phyloP scores from a whole-genome alignment of 2,888 invertebrate genomes.

The Vanessa cardui region DNA sequence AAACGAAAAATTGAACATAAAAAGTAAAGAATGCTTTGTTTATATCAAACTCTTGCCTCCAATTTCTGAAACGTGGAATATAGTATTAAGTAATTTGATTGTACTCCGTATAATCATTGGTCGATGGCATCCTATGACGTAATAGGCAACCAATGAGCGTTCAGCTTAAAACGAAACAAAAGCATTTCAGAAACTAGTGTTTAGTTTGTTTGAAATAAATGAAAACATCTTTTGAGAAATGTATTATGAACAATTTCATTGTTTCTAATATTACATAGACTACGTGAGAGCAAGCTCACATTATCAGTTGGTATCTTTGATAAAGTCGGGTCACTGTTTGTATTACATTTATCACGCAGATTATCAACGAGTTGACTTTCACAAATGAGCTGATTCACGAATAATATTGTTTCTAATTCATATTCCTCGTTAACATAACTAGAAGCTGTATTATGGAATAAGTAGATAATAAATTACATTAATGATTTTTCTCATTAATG shows the following conservation, averaged over 20 bases:
- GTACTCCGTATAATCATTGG: no score
- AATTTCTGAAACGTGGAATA: no score
- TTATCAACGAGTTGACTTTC: slow-evolving; percentile 39
- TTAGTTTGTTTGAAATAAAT: background rate
- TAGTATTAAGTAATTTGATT: no score
- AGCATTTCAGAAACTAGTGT: background rate
- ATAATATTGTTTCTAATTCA: slow-evolving; percentile 7
- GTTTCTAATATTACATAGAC: slow-evolving; percentile 24
- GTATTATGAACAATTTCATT: slow-evolving; percentile 16
- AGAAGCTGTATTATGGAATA: no score
- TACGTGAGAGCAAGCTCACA: slow-evolving; percentile 43
- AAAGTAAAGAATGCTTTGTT: no score
- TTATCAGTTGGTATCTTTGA: slow-evolving; percentile 53
- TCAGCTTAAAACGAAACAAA: no score
- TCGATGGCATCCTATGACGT: no score
- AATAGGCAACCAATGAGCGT: no score
- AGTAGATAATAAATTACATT: background rate
- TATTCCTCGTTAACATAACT: no score
- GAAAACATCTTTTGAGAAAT: slow-evolving; percentile 1
- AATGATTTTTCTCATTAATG: background rate
- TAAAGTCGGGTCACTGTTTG: slow-evolving; percentile 61
- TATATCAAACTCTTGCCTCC: no score
- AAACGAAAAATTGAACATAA: no score
- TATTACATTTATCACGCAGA: slow-evolving; percentile 38
- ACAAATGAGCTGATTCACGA: slow-evolving; percentile 36